Evolutionary conservation across 2,888 invertebrate species (phyloP).

Genomic region (Yponomeuta sedellus): DNA sequence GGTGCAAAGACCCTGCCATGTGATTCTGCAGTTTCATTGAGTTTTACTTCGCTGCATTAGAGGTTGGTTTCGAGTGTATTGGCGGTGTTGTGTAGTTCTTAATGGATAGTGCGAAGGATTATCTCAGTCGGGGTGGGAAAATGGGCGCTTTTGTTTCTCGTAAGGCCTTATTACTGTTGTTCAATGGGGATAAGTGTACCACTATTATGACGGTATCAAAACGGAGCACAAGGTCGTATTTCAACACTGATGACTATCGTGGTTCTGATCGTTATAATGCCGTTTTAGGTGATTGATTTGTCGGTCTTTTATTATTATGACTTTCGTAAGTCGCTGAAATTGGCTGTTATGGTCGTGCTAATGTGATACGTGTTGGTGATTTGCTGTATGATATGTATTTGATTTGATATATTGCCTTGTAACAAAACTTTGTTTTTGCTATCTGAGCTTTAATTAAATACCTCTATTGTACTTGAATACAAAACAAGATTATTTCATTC

Average conservation of each 20-base stretch:
- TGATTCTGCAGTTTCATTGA: background rate
- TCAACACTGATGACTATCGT: constrained; percentile 27
- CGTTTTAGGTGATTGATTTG: background rate
- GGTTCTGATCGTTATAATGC: background rate
- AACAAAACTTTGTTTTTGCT: too few relatives aligned
- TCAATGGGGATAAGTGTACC: constrained; percentile 28
- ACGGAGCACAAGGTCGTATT: constrained; percentile 41
- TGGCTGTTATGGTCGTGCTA: background rate
- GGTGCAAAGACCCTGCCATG: background rate
- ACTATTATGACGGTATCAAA: constrained; percentile 32
- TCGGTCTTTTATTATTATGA: background rate
- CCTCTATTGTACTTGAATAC: too few relatives aligned
- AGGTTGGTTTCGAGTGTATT: background rate
- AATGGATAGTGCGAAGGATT: background rate
- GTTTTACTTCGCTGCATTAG: background rate
- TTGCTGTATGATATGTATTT: background rate
- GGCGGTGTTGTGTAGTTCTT: background rate
- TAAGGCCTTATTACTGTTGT: constrained; percentile 38
- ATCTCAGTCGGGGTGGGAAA: constrained; percentile 40
- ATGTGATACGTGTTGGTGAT: background rate
- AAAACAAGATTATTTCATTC: too few relatives aligned
- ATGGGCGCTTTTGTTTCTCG: constrained; percentile 37
- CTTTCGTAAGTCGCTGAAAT: background rate
- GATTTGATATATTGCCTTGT: too few relatives aligned
- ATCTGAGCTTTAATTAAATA: too few relatives aligned